phyloP scores from a whole-genome alignment of 37 sponge, comb jelly and placozoan genomes.

The Halichondria panicea region DNA sequence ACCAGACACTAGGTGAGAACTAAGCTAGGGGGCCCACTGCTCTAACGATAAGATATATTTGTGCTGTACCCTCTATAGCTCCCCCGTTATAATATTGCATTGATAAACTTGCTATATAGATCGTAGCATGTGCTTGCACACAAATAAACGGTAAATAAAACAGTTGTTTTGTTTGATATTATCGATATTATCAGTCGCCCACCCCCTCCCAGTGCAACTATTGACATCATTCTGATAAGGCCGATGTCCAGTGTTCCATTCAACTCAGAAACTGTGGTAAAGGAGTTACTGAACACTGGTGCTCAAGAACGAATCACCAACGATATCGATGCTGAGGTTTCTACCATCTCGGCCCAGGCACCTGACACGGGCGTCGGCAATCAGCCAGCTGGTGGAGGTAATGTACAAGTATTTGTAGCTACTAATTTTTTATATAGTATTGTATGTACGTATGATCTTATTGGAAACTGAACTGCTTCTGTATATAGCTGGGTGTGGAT shows the following conservation, averaged over 20 bases:
- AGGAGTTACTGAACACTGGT: background rate
- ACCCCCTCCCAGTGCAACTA: background rate
- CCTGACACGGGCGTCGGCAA: background rate
- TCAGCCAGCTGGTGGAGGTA: too few relatives aligned
- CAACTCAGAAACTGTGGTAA: background rate
- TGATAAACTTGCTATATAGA: too few relatives aligned
- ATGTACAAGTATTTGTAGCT: too few relatives aligned
- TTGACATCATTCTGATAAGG: background rate
- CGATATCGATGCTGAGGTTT: background rate
- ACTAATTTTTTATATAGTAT: too few relatives aligned
- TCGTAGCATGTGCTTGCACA: too few relatives aligned
- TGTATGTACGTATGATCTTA: too few relatives aligned
- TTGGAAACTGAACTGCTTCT: too few relatives aligned
- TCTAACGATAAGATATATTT: background rate
- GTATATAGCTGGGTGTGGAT: too few relatives aligned
- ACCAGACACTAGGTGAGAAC: background rate
- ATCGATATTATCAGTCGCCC: background rate
- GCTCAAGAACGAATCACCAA: background rate
- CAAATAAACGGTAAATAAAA: too few relatives aligned
- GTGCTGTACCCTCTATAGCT: background rate
- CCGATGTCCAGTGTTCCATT: background rate
- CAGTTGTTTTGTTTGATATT: too few relatives aligned
- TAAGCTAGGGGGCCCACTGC: background rate
- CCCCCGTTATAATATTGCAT: background rate
- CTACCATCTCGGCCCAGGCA: background rate